A percentile compares a stretch with the other conserved stretches of the same genome.
phyloP scores from a whole-genome alignment of 2,888 invertebrate species.

The Quadriops clusia region DNA sequence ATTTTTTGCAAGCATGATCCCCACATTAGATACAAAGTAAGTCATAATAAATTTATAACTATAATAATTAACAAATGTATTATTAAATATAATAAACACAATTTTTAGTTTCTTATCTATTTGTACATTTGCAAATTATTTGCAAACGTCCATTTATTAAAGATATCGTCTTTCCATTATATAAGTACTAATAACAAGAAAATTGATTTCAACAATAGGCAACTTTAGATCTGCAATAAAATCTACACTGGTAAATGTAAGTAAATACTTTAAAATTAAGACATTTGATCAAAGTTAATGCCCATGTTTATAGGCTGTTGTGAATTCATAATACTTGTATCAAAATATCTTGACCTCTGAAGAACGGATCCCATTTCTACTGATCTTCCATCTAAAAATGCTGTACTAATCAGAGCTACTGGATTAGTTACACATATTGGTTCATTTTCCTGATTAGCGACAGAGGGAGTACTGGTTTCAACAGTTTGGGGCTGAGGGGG shows the following conservation, averaged over 20 bases:
- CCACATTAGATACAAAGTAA: no score
- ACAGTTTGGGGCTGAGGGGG: constrained; percentile 23
- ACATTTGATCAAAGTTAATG: constrained; percentile 67
- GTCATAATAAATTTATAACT: no score
- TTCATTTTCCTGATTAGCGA: constrained; percentile 26
- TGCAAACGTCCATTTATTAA: no score
- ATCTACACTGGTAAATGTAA: no score
- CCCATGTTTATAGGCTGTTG: constrained; percentile 59
- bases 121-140: constrained; percentile 3
- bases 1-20: no score
- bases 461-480: constrained; percentile 26
- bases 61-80: no score
- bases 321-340: constrained; percentile 23
- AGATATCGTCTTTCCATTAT: no score
- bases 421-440: constrained; percentile 34
- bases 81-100: no score
- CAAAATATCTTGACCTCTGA: constrained; percentile 30
- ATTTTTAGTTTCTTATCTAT: constrained; percentile 7
- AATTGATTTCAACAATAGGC: no score
- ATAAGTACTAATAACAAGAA: no score
- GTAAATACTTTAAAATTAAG: no score
- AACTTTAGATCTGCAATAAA: no score
- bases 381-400: constrained; percentile 58
- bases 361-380: constrained; percentile 56
- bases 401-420: constrained; percentile 49